Base-by-base conservation (phyloP, 1,140 invertebrate species). In the Augochlora pura region DNA sequence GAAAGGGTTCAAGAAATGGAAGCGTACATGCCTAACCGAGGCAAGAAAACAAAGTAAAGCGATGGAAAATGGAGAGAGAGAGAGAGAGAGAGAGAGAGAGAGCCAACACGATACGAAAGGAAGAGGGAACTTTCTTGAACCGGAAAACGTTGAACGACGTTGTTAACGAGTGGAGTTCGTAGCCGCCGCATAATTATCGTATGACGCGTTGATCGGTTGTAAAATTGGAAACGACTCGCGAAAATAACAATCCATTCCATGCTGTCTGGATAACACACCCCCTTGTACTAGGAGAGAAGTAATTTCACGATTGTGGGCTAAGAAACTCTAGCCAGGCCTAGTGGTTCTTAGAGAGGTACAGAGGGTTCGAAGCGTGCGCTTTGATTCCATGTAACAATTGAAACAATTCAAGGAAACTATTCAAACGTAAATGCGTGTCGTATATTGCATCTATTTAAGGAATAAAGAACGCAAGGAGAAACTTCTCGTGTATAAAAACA, bases 211-310 rank as follows among this genome's bases (percentile, higher is more conserved):
- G 91, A 91, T 46, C 42, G 42, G 10, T 46, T 9, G 42, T 46
- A 87, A 76, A 46, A 90, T 86, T 77, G 87, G 88, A 87, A 81
- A 88, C 72, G 62, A 90, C 87, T 88, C 88, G 82, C 88, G 86
- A 86, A 80, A 83, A 88, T 86, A 86, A 77, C 82, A 85, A 79
- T 92, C 90, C 89, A 91, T 91, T 91, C 90, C 87, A 86, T 84
- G 16, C 85, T 85, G 80, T 88, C 83, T 91, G 86, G 81, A 84
- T 46, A 89, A 57, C 14, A 82, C 72, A 70, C 75, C 86, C 81
- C 87, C 81, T 57, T 80, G 85, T 77, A 85, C 42, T 84, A 86
- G 71, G 65, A 46, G 75, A 76, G 42, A 46, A 80, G 79, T 77
- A 73, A 76, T 77, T 80, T 63, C 77, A 68, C 21, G 66, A 66